Evolutionary conservation across 1,140 invertebrate genomes (phyloP), one percentile per base, ranked within the genome.

Genomic region (Tetragonula clypearis): DNA sequence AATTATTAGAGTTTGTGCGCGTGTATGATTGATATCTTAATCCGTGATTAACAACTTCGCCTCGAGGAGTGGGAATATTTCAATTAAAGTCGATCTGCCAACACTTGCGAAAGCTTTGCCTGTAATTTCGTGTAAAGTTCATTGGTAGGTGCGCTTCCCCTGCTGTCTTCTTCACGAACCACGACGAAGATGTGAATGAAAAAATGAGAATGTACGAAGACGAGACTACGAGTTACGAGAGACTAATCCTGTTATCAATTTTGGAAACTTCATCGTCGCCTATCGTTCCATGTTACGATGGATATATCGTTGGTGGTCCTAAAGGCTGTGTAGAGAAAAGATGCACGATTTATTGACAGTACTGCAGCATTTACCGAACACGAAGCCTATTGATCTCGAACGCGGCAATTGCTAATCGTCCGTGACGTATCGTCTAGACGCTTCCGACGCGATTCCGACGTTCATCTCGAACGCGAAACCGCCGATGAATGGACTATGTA

Each of bases 401-500:
- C 65, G 75, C 80, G 62, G 72, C 30, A 78, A 58, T 68, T 76
- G 49, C 71, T 88, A 92, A 92, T 91, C 85, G 87, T 72, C 71
- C 91, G 87, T 91, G 71, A 82, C 90, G 82, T 72, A 23, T 78
- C 86, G 91, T 92, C 91, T 92, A 91, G 91, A 91, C 91, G 83
- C 73, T 82, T 82, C 49, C 82, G 86, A 84, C 6, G 55, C 21
- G 30, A 77, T 60, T 12, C 41, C 41, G 12, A 15, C 41, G 41
- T 15, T 41, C 56, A 15, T 30, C 53, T 55, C 26, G 9, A 35
- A 2, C 30, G 30, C 30, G 19, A 30, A 58, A 35, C 23, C 0
- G 1, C 6, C 21, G 68, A 72, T 81, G 79, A 81, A 73, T 72
- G 66, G 15, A 1, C 56, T 21, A 0, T 11, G 35, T 62, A 62